Evolutionary conservation across 92 coral and sea anemone species (phyloP), one percentile per base, ranked within the genome.

Genomic region (Palythoa caribaeorum): DNA sequence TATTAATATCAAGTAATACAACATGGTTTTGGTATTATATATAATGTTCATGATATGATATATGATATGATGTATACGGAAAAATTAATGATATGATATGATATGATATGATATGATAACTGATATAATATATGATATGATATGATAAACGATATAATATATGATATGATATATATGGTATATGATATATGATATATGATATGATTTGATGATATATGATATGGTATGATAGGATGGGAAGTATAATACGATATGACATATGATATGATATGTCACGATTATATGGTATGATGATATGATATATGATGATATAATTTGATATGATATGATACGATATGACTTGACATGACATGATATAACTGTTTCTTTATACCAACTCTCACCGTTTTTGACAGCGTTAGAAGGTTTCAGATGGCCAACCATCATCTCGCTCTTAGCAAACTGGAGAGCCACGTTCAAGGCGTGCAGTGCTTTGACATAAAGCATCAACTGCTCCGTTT

Each of bases 351-450:
- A 62, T 0, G 69, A 13, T 13, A 62, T 62, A 9, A 9, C 6
- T 14, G 20, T 13, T n/a, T 5, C 4, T 9, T 59, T 35, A 14
- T 80, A 7, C 38, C 15, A 36, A 36, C 15, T n/a, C 95, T 77
- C 83, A 94, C 99, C 95, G 83, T 93, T 92, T 84, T 92, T 96
- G 66, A 95, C 99, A 5, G 99, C 94, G 70, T 96, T 93, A 8
- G 99, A 96, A 38, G 98, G 99, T 69, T 96, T 95, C 78, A 96
- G 92, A 53, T 95, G 94, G 21, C 90, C 91, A 52, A 88, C 86
- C 77, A 90, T 80, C 78, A 96, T 88, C 83, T 96, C 99, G 9
- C 80, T 90, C 80, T 91, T 91, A 9, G 99, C 99, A 73, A 95
- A 96, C 38, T 89, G 92, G 68, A 96, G 77, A 35, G 95, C 90